phyloP scores from a whole-genome alignment of 2,888 invertebrate genomes.

The Stomorhina lunata region DNA sequence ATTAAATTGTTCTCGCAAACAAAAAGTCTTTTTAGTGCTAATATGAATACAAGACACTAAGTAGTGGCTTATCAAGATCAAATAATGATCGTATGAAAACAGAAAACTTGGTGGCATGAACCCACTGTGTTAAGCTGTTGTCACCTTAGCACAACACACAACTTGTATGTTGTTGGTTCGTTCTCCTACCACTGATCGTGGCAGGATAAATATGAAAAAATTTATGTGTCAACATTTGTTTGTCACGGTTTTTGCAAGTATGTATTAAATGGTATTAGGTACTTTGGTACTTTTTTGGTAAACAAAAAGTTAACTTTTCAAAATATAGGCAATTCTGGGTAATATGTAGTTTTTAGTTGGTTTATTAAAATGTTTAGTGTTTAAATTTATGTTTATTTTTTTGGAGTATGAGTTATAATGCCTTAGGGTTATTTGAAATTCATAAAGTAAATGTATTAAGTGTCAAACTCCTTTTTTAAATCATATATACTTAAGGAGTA shows the following conservation, averaged over 20 bases:
- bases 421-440: slow-evolving; percentile 33
- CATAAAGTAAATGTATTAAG: slow-evolving; percentile 41
- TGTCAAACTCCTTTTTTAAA: slow-evolving; percentile 27
- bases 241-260: slow-evolving; percentile 60
- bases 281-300: no score
- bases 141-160: slow-evolving; percentile 18
- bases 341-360: not conserved
- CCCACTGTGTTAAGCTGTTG: not conserved
- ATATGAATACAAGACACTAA: slow-evolving; percentile 19
- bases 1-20: slow-evolving; percentile 15
- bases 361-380: not conserved
- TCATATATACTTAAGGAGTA: not conserved
- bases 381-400: slow-evolving; percentile 13
- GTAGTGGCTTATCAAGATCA: slow-evolving; percentile 50
- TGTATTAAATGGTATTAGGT: no score
- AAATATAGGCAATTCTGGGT: not conserved
- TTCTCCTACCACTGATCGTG: slow-evolving; percentile 55
- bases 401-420: not conserved
- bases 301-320: no score
- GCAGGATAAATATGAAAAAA: slow-evolving; percentile 55
- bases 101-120: slow-evolving; percentile 23
- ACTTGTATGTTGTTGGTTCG: slow-evolving; percentile 2
- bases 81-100: no score
- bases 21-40: slow-evolving; percentile 28
- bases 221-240: slow-evolving; percentile 52